phyloP scores from a whole-genome alignment of 2,797 vertebrate species.

The Crenuchus spilurus region DNA sequence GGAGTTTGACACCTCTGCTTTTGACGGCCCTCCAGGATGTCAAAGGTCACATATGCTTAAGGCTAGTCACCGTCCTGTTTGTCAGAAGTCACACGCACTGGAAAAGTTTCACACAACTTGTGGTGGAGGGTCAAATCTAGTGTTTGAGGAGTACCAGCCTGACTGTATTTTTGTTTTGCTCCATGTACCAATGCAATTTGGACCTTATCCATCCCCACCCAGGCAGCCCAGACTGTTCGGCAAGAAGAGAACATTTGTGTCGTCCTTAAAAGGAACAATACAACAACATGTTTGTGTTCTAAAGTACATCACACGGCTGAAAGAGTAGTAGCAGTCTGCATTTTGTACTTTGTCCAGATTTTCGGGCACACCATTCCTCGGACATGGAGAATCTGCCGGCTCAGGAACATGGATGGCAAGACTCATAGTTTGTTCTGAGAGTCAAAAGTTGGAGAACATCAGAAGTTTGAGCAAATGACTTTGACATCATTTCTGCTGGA shows the following conservation, averaged over 20 bases:
- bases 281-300: too few relatives aligned
- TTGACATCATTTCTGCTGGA: too few relatives aligned
- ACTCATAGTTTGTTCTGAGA: too few relatives aligned
- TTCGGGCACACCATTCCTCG: too few relatives aligned
- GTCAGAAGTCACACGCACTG: background rate
- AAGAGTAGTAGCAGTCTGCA: too few relatives aligned
- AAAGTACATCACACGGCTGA: too few relatives aligned
- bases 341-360: too few relatives aligned
- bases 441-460: too few relatives aligned
- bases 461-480: too few relatives aligned
- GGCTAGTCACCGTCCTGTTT: background rate
- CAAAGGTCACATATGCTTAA: constrained; percentile 5
- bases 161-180: background rate
- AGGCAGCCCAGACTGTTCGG: too few relatives aligned
- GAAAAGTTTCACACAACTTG: background rate
- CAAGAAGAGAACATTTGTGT: background rate
- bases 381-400: too few relatives aligned
- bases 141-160: background rate
- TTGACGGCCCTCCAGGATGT: background rate
- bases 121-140: background rate
- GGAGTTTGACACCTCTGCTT: constrained; percentile 4
- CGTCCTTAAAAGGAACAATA: background rate
- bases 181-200: background rate
- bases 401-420: too few relatives aligned
- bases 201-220: constrained; percentile 83